phyloP scores from a whole-genome alignment of 1,140 invertebrate species.

The Eriosoma lanigerum region DNA sequence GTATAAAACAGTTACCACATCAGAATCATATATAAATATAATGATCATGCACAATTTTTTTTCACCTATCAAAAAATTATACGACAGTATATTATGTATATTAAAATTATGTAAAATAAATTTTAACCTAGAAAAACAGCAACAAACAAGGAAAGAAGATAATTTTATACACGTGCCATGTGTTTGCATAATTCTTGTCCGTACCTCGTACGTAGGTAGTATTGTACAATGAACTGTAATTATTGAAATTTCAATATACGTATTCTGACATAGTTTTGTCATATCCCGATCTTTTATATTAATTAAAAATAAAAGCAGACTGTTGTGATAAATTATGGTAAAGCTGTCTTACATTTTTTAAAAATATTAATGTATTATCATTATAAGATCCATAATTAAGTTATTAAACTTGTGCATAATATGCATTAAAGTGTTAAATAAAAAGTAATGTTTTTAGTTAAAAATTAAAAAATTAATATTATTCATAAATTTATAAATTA shows the following conservation, averaged over 20 bases:
- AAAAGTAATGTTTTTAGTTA: no score
- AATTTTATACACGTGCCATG: neutral
- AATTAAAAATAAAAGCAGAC: neutral
- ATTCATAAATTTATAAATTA: no score
- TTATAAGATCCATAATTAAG: no score
- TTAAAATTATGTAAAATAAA: neutral
- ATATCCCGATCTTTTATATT: neutral
- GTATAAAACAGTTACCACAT: neutral
- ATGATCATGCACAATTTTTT: neutral
- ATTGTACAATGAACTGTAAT: constrained; percentile 27
- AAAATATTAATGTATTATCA: no score
- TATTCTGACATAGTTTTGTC: neutral
- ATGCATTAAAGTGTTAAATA: no score
- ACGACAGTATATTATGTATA: no score
- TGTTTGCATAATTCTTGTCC: constrained; percentile 27
- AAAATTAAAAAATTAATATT: no score
- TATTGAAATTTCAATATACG: neutral
- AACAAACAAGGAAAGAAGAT: neutral
- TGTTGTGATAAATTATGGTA: neutral
- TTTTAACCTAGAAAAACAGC: constrained; percentile 31
- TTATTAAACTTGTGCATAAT: no score
- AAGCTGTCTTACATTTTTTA: neutral
- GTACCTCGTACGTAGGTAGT: no score
- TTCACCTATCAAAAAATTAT: neutral
- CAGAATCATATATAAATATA: constrained; percentile 10